Evolutionary conservation across 2,113 vertebrate genomes (phyloP).

Genomic region (Pelecanus crispus): DNA sequence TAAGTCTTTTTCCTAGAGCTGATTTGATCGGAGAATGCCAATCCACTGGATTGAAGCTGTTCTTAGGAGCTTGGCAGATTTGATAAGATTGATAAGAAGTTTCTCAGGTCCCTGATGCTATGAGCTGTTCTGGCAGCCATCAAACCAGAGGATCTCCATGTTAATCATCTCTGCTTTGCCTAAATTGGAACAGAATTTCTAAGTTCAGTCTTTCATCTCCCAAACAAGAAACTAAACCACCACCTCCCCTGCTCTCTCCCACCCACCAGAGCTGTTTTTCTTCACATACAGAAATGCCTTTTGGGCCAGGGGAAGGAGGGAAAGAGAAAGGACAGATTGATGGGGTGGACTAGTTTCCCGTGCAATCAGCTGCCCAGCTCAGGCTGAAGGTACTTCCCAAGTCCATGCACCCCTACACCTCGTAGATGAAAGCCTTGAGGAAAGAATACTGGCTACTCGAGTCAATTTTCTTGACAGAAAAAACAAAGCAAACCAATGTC

Average conservation of each 20-base stretch:
- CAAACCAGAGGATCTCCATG: neutral
- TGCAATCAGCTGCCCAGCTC: neutral
- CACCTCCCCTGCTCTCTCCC: neutral
- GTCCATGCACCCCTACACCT: neutral
- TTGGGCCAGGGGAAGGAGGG: neutral
- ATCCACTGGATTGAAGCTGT: neutral
- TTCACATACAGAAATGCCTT: neutral
- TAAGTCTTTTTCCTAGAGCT: neutral
- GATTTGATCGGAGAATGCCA: neutral
- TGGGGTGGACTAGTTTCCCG: neutral
- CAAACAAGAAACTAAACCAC: neutral
- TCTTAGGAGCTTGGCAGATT: neutral
- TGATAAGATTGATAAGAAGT: neutral
- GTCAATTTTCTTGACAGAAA: neutral
- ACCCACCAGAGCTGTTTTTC: neutral
- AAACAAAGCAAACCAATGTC: neutral
- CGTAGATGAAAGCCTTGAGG: neutral
- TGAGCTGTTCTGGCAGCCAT: neutral
- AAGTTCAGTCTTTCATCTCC: neutral
- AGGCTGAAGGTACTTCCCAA: neutral
- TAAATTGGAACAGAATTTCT: neutral
- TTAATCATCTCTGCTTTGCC: neutral
- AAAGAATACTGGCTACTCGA: neutral
- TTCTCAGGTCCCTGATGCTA: neutral
- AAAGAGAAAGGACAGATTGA: neutral